phyloP scores from a whole-genome alignment of 2,113 vertebrate species.

The Ochotona princeps region DNA sequence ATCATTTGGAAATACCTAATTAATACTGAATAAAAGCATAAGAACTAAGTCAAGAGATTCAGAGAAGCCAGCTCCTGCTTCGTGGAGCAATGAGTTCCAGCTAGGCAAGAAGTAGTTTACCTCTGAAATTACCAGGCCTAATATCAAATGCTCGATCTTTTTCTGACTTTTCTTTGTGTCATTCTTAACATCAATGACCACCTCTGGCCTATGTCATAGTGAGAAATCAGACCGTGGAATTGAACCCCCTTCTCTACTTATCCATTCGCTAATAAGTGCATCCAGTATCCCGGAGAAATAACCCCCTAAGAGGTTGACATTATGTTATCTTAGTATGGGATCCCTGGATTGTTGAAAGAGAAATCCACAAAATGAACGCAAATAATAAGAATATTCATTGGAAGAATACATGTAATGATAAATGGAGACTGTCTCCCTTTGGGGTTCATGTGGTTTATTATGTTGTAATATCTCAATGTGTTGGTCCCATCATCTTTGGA shows the following conservation, averaged over 20 bases:
- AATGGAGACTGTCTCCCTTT: background rate
- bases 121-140: background rate
- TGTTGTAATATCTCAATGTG: background rate
- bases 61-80: background rate
- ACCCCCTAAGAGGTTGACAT: background rate
- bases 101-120: background rate
- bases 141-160: background rate
- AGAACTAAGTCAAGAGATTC: background rate
- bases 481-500: background rate
- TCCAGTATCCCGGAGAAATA: no score
- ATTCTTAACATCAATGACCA: background rate
- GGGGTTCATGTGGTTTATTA: slow-evolving; percentile 2
- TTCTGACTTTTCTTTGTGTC: background rate
- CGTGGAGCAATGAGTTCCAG: background rate
- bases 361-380: background rate
- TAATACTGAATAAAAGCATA: background rate
- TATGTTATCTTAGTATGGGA: background rate
- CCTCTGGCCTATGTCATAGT: background rate
- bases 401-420: background rate
- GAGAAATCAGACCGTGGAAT: background rate
- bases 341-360: background rate
- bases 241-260: background rate
- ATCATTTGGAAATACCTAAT: background rate
- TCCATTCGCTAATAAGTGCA: background rate
- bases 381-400: background rate